Evolutionary conservation across 2,888 invertebrate species (phyloP).

Genomic region (Lordiphosa fenestrarum): DNA sequence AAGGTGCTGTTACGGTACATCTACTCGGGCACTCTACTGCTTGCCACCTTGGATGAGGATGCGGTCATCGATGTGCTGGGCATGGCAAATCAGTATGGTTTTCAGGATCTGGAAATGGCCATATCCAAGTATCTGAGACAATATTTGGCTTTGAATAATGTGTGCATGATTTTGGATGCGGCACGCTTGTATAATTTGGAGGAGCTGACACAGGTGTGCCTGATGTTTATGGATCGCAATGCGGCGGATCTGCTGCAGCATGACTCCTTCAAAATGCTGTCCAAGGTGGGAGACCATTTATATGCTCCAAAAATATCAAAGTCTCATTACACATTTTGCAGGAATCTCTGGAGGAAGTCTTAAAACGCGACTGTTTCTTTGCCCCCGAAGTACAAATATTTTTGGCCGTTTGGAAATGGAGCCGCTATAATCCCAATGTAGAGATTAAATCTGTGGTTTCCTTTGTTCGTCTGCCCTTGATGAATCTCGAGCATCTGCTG

Average conservation of each 20-base stretch:
- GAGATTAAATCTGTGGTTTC: conserved; percentile 82
- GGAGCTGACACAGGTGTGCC: conserved; percentile 88
- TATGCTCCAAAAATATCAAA: too few relatives aligned
- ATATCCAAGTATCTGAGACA: conserved; percentile 96
- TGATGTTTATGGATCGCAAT: conserved; percentile 94
- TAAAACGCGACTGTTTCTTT: conserved; percentile 96
- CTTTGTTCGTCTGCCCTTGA: conserved; percentile 90
- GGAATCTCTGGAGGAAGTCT: conserved; percentile 88
- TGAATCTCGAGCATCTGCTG: conserved; percentile 92
- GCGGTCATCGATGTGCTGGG: conserved; percentile 88
- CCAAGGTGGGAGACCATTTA: conserved; percentile 82
- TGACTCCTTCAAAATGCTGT: conserved; percentile 91
- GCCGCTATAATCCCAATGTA: conserved; percentile 86
- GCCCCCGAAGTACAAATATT: conserved; percentile 98
- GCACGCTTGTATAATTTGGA: conserved; percentile 87
- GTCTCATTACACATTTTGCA: conserved; percentile 49
- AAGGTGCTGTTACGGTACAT: conserved; percentile 96
- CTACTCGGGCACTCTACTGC: conserved; percentile 91
- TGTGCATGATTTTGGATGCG: conserved; percentile 96
- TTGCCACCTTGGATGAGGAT: conserved; percentile 85
- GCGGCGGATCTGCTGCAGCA: conserved; percentile 91
- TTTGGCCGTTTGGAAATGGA: conserved; percentile 93
- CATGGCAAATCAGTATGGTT: conserved; percentile 97
- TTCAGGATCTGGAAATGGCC: conserved; percentile 93
- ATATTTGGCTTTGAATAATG: conserved; percentile 92